A percentile compares a stretch with the other conserved stretches of the same genome.
Conservation (phyloP, 2,113 vertebrate genomes). For the Sciurus niger region DNA sequence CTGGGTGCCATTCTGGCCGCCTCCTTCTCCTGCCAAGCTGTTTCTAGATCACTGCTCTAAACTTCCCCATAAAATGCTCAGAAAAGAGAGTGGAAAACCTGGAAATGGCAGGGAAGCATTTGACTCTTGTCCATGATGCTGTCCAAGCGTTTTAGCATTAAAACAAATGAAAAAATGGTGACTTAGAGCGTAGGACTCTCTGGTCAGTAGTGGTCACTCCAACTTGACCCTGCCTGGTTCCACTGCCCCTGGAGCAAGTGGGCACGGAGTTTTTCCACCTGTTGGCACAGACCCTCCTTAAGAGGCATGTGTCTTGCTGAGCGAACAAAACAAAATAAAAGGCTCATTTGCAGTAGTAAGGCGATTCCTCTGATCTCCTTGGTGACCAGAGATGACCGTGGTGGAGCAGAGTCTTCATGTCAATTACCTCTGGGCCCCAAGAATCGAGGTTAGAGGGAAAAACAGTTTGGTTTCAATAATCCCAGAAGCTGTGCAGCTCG, state of each 20-base stretch:
- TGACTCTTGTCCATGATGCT: background rate
- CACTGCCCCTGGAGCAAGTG: rapidly evolving
- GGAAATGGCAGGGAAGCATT: slow-evolving; percentile 1
- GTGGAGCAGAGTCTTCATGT: background rate
- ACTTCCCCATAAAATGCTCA: background rate
- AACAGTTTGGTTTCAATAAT: background rate
- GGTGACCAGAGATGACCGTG: background rate
- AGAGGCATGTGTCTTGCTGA: background rate
- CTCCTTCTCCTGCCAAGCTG: slow-evolving; percentile 61
- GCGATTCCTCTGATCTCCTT: background rate
- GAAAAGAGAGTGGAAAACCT: background rate
- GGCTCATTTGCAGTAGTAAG: background rate
- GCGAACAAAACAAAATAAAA: background rate
- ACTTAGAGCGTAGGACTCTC: background rate
- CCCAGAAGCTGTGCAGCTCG: background rate
- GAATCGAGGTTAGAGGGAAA: background rate
- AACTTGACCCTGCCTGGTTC: background rate
- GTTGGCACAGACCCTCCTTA: background rate
- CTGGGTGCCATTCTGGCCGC: background rate
- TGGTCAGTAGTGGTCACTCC: rapidly evolving
- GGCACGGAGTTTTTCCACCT: background rate
- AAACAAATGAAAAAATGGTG: background rate
- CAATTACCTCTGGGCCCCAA: rapidly evolving
- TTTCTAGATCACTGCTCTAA: slow-evolving; percentile 23
- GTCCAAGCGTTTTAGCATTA: background rate